Conservation (phyloP, 2,113 vertebrate genomes). For the Boulengeromyrus knoepffleri region DNA sequence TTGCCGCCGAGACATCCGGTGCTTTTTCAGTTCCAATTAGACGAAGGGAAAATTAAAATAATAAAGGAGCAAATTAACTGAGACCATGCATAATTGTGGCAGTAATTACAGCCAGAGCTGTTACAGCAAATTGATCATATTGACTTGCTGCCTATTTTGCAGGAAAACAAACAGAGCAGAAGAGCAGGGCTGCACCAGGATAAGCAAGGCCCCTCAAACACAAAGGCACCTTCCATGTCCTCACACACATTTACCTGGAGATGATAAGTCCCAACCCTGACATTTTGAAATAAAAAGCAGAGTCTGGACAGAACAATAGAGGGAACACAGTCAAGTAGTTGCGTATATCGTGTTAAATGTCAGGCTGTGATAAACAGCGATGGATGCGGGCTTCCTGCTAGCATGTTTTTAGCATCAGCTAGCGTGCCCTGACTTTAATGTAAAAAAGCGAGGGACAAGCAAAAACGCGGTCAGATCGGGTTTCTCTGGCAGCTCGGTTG, state of each 20-base stretch:
- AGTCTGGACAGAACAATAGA: not conserved
- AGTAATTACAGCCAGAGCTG: slow-evolving; percentile 2
- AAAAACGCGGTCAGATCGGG: not conserved
- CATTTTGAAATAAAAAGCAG: not conserved
- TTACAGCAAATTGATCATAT: slow-evolving; percentile 1
- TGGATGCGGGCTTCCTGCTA: not conserved
- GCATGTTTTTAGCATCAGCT: not conserved
- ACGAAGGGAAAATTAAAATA: not conserved
- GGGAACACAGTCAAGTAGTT: not conserved
- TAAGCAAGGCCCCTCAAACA: not conserved
- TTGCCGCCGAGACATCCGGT: not conserved
- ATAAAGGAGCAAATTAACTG: slow-evolving; percentile 8
- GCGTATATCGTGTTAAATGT: not conserved
- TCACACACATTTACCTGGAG: not conserved
- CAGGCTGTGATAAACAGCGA: not conserved
- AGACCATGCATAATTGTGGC: not conserved
- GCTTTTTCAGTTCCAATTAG: slow-evolving; percentile 6
- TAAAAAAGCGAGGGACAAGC: not conserved
- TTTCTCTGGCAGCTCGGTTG: not conserved
- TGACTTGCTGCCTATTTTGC: not conserved
- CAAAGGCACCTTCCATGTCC: not conserved
- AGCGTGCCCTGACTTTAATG: not conserved
- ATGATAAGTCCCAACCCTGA: not conserved
- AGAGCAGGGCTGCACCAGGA: not conserved
- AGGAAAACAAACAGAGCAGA: not conserved